Conservation (phyloP, 2,113 vertebrate genomes). For the Maccullochella peelii region DNA sequence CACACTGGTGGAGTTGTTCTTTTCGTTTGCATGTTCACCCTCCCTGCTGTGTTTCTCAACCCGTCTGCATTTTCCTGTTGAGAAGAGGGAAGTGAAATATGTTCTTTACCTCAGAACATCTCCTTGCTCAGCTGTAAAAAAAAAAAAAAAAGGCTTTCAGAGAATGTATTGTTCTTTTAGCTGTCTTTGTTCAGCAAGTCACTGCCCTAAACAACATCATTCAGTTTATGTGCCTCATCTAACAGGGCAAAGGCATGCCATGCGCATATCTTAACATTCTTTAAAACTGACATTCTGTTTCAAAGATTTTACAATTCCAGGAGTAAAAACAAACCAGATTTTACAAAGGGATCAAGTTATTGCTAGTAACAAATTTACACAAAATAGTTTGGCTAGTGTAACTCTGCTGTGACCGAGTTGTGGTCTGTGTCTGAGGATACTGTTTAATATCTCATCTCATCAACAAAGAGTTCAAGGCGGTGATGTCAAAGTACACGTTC, state of each 20-base stretch:
- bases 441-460: background rate
- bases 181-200: background rate
- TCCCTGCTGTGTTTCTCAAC: conserved; percentile 36
- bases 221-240: background rate
- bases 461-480: background rate
- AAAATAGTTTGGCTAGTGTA: background rate
- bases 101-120: background rate
- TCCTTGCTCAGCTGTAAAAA: background rate
- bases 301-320: background rate
- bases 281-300: background rate
- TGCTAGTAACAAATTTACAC: background rate
- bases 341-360: background rate
- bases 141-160: background rate
- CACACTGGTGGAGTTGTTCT: background rate
- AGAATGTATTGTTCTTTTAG: background rate
- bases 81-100: conserved; percentile 48
- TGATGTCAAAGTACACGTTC: background rate
- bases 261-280: background rate
- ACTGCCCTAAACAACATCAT: background rate
- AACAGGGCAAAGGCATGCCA: background rate
- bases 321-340: background rate
- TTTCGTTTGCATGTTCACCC: background rate
- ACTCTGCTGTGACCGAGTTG: background rate
- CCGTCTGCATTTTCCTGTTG: conserved; percentile 23
- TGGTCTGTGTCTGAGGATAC: background rate